phyloP scores from a whole-genome alignment of 2,888 invertebrate species.

The Lomographa bimaculata region DNA sequence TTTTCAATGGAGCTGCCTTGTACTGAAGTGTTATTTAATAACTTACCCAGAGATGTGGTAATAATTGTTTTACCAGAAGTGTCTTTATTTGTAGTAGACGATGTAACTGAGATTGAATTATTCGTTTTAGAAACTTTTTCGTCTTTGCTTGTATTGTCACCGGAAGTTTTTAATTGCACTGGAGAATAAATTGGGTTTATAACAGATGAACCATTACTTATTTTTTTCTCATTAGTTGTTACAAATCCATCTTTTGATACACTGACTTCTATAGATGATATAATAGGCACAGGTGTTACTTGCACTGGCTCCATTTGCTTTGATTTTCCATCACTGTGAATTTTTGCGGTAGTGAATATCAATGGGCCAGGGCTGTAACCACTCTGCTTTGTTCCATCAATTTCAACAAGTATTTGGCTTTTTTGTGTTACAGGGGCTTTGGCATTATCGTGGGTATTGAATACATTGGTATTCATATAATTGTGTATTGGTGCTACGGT shows the following conservation, averaged over 20 bases:
- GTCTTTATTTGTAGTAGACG: slow-evolving; percentile 20
- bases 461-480: slow-evolving; percentile 67
- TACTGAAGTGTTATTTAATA: slow-evolving; percentile 9
- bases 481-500: slow-evolving; percentile 47
- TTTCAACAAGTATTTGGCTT: slow-evolving; percentile 63
- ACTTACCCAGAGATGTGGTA: slow-evolving; percentile 7
- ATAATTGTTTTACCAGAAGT: slow-evolving; percentile 1
- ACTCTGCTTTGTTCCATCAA: slow-evolving; percentile 53
- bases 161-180: too few species aligned
- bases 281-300: slow-evolving; percentile 65
- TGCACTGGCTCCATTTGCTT: slow-evolving; percentile 68
- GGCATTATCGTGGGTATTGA: slow-evolving; percentile 42
- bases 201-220: slow-evolving; percentile 32
- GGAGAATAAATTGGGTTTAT: slow-evolving; percentile 29
- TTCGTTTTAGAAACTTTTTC: slow-evolving; percentile 15
- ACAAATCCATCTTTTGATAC: slow-evolving; percentile 44
- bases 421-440: slow-evolving; percentile 45
- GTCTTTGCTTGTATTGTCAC: slow-evolving; percentile 21
- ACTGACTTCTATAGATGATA: slow-evolving; percentile 65
- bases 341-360: slow-evolving; percentile 79
- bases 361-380: slow-evolving; percentile 57
- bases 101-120: slow-evolving; percentile 3
- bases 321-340: slow-evolving; percentile 63
- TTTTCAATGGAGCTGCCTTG: slow-evolving; percentile 5
- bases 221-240: slow-evolving; percentile 32